These are phyloP conservation scores for Rhopilema esculentum DNA, from an alignment of 30 jellyfish, hydroid and myxozoan species.

Conservation along the genomic window DNA sequence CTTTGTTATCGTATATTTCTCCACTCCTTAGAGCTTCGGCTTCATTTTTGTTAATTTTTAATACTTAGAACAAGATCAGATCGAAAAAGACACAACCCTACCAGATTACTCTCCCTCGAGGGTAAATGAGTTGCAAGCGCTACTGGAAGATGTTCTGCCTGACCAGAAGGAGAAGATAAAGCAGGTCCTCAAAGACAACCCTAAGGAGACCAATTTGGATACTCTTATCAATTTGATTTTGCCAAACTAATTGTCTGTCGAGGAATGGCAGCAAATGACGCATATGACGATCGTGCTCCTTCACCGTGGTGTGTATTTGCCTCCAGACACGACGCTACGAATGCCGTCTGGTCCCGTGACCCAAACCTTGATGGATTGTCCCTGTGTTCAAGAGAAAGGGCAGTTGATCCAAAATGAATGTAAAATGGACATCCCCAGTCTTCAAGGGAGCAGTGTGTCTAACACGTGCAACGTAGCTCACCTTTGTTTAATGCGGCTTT, in stretches of 20 bases:
- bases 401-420: too few relatives aligned
- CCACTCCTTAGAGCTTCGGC: too few relatives aligned
- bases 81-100: neutral
- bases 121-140: slow-evolving; percentile 2
- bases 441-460: too few relatives aligned
- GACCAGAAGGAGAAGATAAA: slow-evolving; percentile 14
- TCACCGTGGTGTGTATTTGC: neutral
- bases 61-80: neutral
- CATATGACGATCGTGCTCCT: neutral
- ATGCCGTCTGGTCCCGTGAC: too few relatives aligned
- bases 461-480: too few relatives aligned
- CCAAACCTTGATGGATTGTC: too few relatives aligned
- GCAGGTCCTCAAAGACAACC: slow-evolving; percentile 60
- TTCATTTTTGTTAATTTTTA: neutral
- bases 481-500: too few relatives aligned
- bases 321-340: too few relatives aligned
- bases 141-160: slow-evolving; percentile 63
- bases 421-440: too few relatives aligned
- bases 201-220: slow-evolving; percentile 49
- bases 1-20: too few relatives aligned
- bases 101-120: neutral
- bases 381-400: too few relatives aligned
- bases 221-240: slow-evolving; percentile 21
- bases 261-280: neutral
- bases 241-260: neutral